Conservation (phyloP, 2,113 vertebrate genomes). For the Larimichthys polyactis region DNA sequence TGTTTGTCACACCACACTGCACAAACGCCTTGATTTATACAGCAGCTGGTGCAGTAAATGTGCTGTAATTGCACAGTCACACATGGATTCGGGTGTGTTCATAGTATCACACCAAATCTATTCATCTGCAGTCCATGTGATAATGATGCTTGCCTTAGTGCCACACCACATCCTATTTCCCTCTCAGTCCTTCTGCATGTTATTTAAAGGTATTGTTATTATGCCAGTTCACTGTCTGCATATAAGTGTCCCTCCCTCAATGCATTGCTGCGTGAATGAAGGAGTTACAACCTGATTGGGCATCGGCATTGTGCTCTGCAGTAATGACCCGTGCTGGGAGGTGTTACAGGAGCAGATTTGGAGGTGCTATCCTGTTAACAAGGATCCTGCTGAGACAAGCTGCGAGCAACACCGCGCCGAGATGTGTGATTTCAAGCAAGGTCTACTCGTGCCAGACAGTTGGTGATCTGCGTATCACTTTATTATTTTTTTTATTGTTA, state of each 20-base stretch:
- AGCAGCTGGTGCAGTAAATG: conserved; percentile 78
- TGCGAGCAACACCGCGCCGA: conserved; percentile 47
- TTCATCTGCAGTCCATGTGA: conserved; percentile 76
- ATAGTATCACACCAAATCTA: conserved; percentile 69
- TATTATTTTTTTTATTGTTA: conserved; percentile 32
- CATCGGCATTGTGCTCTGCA: conserved; percentile 31
- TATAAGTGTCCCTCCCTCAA: conserved; percentile 4
- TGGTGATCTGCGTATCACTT: conserved; percentile 50
- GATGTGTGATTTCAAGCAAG: conserved; percentile 70
- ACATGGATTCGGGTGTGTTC: conserved; percentile 68
- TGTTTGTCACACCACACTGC: conserved; percentile 64
- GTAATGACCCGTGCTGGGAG: conserved; percentile 69
- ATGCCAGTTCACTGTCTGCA: conserved; percentile 13
- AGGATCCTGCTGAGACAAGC: conserved; percentile 75
- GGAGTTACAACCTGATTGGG: conserved; percentile 62
- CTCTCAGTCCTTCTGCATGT: conserved; percentile 13
- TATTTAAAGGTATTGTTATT: conserved; percentile 56
- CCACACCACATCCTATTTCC: conserved; percentile 21
- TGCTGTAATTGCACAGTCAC: conserved; percentile 77
- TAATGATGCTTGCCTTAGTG: conserved; percentile 61
- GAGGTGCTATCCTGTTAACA: conserved; percentile 79
- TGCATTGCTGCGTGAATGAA: conserved; percentile 50
- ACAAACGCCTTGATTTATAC: conserved; percentile 68
- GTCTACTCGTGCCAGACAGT: conserved; percentile 56
- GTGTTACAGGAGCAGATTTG: conserved; percentile 77